Evolutionary conservation across 1,140 invertebrate species (phyloP).

Genomic region (Drosophila simulans): DNA sequence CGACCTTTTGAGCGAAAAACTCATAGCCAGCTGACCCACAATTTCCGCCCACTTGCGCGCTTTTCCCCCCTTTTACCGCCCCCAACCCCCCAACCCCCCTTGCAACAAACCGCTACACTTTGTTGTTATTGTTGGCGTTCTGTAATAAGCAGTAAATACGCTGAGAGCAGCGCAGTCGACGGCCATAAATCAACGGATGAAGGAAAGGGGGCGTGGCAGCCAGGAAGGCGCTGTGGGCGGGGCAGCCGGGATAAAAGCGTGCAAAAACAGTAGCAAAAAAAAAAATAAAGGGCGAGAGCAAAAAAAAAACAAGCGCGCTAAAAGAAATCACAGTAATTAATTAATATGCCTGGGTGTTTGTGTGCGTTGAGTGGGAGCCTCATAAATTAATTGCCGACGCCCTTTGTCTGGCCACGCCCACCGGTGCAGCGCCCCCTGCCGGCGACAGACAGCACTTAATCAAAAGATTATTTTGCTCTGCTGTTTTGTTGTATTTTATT

Average conservation of each 20-base stretch:
- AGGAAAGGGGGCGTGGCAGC: constrained; percentile 5
- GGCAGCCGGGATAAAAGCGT: constrained; percentile 1
- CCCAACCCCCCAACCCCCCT: not conserved
- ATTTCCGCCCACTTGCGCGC: constrained; percentile 31
- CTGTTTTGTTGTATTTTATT: not conserved
- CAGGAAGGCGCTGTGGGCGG: constrained; percentile 10
- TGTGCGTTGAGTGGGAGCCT: constrained; percentile 39
- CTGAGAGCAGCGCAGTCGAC: constrained; percentile 39
- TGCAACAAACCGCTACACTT: too few species aligned
- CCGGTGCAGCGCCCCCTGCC: constrained; percentile 2
- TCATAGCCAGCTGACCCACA: constrained; percentile 41
- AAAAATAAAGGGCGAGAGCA: constrained; percentile 3
- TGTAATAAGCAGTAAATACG: constrained; percentile 57
- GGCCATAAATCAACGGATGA: constrained; percentile 48
- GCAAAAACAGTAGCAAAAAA: not conserved
- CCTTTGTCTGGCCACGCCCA: constrained; percentile 53
- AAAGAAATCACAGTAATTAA: constrained; percentile 82
- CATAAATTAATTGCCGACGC: constrained; percentile 78
- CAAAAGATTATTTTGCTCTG: constrained; percentile 49
- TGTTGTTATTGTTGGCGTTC: constrained; percentile 10
- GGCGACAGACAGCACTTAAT: constrained; percentile 64
- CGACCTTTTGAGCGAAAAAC: constrained; percentile 22
- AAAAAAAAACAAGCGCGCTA: constrained; percentile 46
- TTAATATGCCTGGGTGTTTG: constrained; percentile 58
- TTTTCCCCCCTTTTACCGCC: not conserved